phyloP scores from a whole-genome alignment of 2,888 invertebrate species.

The Nudaria mundana region DNA sequence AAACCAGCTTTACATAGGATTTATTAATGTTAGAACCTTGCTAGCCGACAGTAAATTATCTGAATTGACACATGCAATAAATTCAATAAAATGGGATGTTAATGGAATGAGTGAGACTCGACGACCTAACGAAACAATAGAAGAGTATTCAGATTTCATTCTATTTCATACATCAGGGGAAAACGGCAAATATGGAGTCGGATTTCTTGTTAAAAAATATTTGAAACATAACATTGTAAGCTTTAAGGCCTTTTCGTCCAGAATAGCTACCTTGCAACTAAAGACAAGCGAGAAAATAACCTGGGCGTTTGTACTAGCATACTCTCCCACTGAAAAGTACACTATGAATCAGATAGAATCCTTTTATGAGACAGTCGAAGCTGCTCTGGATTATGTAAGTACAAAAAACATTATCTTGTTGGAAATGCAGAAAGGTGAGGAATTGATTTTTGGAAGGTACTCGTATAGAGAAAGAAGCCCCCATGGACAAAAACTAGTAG shows the following conservation, averaged over 20 bases:
- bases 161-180: background rate
- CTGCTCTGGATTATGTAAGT: background rate
- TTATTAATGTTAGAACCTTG: background rate
- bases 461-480: background rate
- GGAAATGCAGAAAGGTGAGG: background rate
- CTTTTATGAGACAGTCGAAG: background rate
- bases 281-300: background rate
- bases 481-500: background rate
- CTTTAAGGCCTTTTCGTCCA: background rate
- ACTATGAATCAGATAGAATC: too few relatives aligned
- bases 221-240: background rate
- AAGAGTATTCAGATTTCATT: background rate
- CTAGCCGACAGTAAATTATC: background rate
- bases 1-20: background rate
- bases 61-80: background rate
- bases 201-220: background rate
- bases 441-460: background rate
- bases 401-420: conserved; percentile 12
- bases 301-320: background rate
- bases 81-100: background rate
- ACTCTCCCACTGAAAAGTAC: background rate
- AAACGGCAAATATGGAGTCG: background rate
- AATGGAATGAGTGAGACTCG: background rate
- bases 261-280: background rate
- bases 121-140: background rate